Conservation (phyloP, 2,888 invertebrate genomes). For the Andricus quercusramuli region DNA sequence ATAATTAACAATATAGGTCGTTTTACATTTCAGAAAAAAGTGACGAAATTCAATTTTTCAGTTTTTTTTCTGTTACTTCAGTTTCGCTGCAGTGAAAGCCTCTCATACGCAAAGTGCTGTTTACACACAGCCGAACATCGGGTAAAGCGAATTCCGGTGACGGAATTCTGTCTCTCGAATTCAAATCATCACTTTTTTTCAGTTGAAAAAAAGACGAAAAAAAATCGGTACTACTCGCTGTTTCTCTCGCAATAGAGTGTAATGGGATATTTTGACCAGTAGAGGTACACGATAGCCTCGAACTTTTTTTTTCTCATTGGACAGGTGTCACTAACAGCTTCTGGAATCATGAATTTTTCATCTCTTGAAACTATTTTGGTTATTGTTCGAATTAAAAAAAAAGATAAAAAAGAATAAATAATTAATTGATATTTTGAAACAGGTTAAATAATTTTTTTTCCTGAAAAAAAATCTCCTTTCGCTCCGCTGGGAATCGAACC, state of each 20-base stretch:
- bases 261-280: conserved; percentile 30
- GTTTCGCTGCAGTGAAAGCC: background rate
- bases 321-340: background rate
- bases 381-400: no score
- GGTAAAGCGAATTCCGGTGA: background rate
- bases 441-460: no score
- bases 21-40: background rate
- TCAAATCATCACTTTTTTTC: conserved; percentile 20
- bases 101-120: conserved; percentile 6
- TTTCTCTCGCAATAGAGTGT: conserved; percentile 14
- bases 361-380: background rate
- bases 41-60: background rate
- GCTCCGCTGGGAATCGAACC: no score
- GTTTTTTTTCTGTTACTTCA: background rate
- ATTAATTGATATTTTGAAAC: no score
- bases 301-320: background rate
- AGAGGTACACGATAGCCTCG: background rate
- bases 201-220: conserved; percentile 6
- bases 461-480: no score
- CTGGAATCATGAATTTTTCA: background rate
- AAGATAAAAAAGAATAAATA: no score
- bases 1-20: no score
- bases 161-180: conserved; percentile 16
- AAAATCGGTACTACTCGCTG: conserved; percentile 18
- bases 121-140: conserved; percentile 11